These are phyloP conservation scores for Hylaeus anthracinus DNA, from an alignment of 1,140 invertebrate genomes.

Conservation along the genomic window DNA sequence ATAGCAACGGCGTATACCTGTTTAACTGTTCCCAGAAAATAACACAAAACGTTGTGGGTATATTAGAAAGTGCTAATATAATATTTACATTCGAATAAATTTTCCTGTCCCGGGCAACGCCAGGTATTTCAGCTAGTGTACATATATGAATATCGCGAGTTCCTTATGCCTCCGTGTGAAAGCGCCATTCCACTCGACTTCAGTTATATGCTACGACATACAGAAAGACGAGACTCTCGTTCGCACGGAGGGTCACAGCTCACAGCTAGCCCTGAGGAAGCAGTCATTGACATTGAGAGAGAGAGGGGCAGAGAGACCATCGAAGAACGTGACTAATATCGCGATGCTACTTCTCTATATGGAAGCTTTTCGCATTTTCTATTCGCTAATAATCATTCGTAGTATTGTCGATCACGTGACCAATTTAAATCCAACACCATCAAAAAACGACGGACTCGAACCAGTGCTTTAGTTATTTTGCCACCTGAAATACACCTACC, in stretches of 20 bases:
- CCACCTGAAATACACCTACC: too few species aligned
- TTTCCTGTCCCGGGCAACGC: too few species aligned
- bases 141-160: constrained; percentile 34
- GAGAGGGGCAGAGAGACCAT: constrained; percentile 36
- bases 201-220: constrained; percentile 43
- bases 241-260: constrained; percentile 66
- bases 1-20: too few species aligned
- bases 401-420: neutral
- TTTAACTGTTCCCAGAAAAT: too few species aligned
- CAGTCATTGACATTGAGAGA: constrained; percentile 75
- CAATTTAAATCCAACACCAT: neutral
- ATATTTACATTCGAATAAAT: too few species aligned
- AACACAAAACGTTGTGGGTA: too few species aligned
- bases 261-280: constrained; percentile 66
- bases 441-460: too few species aligned
- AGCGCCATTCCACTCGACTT: constrained; percentile 61
- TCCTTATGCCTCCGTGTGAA: constrained; percentile 69
- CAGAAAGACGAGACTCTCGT: constrained; percentile 63
- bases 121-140: too few species aligned
- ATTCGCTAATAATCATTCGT: constrained; percentile 37
- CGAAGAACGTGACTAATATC: constrained; percentile 69
- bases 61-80: too few species aligned
- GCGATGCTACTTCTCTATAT: constrained; percentile 32
- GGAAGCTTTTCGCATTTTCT: constrained; percentile 44
- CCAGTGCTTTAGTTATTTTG: too few species aligned